Evolutionary conservation across 2,888 invertebrate species (phyloP), one percentile per base, ranked within the genome.

Genomic region (Clivina fossor): DNA sequence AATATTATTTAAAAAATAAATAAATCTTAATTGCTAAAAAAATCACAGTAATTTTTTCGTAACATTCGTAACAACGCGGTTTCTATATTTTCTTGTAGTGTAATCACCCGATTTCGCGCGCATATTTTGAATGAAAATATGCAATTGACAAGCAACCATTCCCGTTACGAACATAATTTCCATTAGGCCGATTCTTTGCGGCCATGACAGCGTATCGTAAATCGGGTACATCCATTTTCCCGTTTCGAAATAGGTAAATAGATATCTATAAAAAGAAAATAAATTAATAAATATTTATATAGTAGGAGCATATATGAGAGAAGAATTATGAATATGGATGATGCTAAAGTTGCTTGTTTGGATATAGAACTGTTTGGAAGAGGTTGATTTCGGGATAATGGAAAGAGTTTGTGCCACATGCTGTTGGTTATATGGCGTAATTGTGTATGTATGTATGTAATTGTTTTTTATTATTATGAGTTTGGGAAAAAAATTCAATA

Each of bases 191-290:
- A 58, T 43, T 41, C 58, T 58, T 46, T 63, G 58, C 7, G 65
- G 62, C 63, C 64, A 66, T 13, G 51, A 56, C 9, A 68, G 43
- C 9, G 61, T 53, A 7, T 59, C 60, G 41, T 68, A 63, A 15
- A 69, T 37, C 4, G 67, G 67, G 51, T 69, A 69, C 4, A 68
- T 58, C 69, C 69, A 69, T 15, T 61, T 46, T n/a, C 66, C 65
- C 11, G 61, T 63, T 50, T 64, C 57, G 15, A 63, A 62, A 50
- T 67, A 68, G 0, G 67, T 67, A 28, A 58, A 61, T 18, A 66
- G 51, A 13, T 66, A 60, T 20, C 69, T 69, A 62, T 13, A 64
- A 66, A 30, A 55, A 48, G 59, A 53, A 32, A 38, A 30, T 26
- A 18, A 46, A 32, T 32, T 32, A 46, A 32, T 22, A 33, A n/a